phyloP scores from a whole-genome alignment of 1,140 invertebrate genomes.

The Stenopsyche tienmushanensis region DNA sequence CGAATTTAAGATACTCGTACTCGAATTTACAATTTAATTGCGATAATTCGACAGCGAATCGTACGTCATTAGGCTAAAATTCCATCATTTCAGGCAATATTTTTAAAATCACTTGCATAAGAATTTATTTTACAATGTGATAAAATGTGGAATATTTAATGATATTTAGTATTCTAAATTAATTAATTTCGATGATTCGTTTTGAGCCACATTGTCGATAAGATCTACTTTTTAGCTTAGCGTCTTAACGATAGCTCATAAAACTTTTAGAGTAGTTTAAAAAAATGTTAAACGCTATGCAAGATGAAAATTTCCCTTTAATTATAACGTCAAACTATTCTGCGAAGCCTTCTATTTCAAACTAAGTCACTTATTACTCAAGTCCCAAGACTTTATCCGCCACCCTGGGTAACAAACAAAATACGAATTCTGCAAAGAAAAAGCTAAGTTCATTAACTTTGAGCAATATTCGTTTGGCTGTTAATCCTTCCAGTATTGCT shows the following conservation, averaged over 20 bases:
- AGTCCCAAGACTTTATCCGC: neutral
- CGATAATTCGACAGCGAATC: no score
- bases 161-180: no score
- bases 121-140: no score
- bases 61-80: no score
- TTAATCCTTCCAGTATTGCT: slow-evolving; percentile 4
- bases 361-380: slow-evolving; percentile 15
- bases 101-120: no score
- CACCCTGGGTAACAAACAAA: slow-evolving; percentile 1
- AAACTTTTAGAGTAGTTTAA: neutral
- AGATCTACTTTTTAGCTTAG: no score
- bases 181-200: no score
- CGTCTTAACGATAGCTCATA: neutral
- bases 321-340: slow-evolving; percentile 31
- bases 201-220: no score
- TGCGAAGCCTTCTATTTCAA: slow-evolving; percentile 17
- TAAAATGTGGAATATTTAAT: no score
- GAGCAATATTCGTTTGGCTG: slow-evolving; percentile 18
- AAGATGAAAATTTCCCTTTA: slow-evolving; percentile 14
- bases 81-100: no score
- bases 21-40: no score
- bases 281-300: neutral
- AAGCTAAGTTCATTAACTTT: slow-evolving; percentile 21
- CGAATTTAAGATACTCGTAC: no score
- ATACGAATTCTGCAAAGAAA: slow-evolving; percentile 5